Base-by-base conservation (phyloP, 1,140 invertebrate genomes). In the Rhynchophorus ferrugineus region DNA sequence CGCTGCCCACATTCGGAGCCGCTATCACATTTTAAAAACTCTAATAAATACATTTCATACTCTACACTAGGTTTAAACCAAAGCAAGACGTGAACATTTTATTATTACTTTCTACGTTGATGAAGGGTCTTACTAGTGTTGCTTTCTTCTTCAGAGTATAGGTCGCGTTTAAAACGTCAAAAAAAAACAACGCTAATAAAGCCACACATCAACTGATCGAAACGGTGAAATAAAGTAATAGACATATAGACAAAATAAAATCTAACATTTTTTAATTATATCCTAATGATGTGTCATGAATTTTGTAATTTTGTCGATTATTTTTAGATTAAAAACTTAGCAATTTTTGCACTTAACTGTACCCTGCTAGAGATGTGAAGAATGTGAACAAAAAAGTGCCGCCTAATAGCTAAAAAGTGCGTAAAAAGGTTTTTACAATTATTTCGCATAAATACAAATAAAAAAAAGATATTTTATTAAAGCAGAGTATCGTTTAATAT, bases 211-310 rank as follows among this genome's bases (percentile, higher is more conserved):
- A n/a, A n/a, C n/a, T n/a, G n/a, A n/a, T n/a, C n/a, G n/a, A n/a
- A n/a, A n/a, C n/a, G n/a, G n/a, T n/a, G n/a, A n/a, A 29, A 29
- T 29, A 29, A 29, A 5, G 24, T 29, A 6, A 29, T 29, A 29
- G 11, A 6, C 24, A 29, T 1, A 5, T 3, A 17, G 20, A 41
- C 2, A 19, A 1, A 17, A 41, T 17, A 41, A 21, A 48, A 39
- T 11, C 11, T 3, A 45, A 50, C 8, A 49, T 14, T 38, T 24
- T 24, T 16, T 56, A 33, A 36, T 49, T 49, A 55, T 61, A 63
- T 41, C 52, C 64, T 66, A 66, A 52, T 66, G 64, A 66, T 66
- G 64, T 66, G 64, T 66, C 64, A 59, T 58, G 35, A 57, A 60
- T 52, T 63, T 65, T 66, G 61, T 63, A 58, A n/a, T n/a, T n/a